These are phyloP conservation scores for Bathynomus jamesi DNA, from an alignment of 1,140 invertebrate genomes.

Conservation along the genomic window DNA sequence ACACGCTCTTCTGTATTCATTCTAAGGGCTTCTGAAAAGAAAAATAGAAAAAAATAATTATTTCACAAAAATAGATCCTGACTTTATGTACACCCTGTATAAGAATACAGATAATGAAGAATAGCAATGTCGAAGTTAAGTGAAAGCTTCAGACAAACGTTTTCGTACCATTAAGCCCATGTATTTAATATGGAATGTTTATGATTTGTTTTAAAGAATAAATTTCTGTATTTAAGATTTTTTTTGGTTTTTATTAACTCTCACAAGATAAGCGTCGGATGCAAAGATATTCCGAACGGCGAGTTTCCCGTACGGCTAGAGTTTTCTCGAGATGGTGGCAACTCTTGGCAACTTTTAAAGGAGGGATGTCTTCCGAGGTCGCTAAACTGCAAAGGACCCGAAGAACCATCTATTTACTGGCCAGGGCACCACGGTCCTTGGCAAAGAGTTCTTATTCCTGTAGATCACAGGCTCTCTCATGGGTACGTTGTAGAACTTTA, in stretches of 20 bases:
- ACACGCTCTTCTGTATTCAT: no score
- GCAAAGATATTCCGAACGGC: background rate
- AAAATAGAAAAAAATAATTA: no score
- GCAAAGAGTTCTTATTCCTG: slow-evolving; percentile 44
- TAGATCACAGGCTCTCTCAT: slow-evolving; percentile 35
- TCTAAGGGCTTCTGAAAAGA: no score
- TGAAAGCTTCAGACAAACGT: no score
- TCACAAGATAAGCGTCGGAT: background rate
- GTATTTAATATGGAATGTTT: no score
- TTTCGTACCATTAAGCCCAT: no score
- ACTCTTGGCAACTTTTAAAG: slow-evolving; percentile 44
- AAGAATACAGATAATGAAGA: no score
- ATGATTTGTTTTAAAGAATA: no score
- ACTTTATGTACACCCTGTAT: no score
- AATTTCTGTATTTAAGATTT: no score
- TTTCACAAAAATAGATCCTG: no score
- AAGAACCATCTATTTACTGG: slow-evolving; percentile 43
- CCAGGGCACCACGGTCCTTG: slow-evolving; percentile 45
- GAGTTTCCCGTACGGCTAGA: slow-evolving; percentile 42
- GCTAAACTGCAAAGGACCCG: slow-evolving; percentile 45
- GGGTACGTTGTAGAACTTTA: slow-evolving; percentile 2
- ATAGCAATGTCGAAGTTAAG: no score
- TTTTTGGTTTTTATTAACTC: background rate
- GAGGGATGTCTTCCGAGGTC: slow-evolving; percentile 44
- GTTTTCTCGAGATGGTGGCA: slow-evolving; percentile 44